Evolutionary conservation across 2,888 invertebrate genomes (phyloP).

Genomic region (Enchytraeus crypticus): DNA sequence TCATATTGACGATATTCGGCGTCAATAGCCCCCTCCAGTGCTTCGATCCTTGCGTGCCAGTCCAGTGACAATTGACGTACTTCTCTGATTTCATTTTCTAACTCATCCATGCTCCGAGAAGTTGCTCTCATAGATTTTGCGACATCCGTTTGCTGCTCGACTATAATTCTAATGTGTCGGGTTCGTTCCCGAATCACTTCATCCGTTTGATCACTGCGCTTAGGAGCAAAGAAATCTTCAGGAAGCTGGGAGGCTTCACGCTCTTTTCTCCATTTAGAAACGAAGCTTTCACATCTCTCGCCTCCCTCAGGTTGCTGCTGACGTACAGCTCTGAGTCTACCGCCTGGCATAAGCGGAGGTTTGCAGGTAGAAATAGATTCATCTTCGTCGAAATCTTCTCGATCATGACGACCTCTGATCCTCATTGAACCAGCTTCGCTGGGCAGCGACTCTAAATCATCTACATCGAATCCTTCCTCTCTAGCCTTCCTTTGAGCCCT

Average conservation of each 20-base stretch:
- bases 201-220: conserved; percentile 17
- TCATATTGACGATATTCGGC: conserved; percentile 14
- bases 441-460: no score
- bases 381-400: no score
- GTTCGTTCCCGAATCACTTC: conserved; percentile 20
- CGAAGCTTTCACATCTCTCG: no score
- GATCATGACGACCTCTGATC: no score
- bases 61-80: conserved; percentile 21
- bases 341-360: background rate
- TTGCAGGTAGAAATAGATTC: no score
- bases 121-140: conserved; percentile 17
- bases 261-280: background rate
- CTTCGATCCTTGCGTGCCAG: conserved; percentile 13
- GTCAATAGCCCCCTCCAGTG: conserved; percentile 10
- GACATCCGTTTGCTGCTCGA: conserved; percentile 18
- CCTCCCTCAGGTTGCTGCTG: no score
- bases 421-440: no score
- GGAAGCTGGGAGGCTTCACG: background rate
- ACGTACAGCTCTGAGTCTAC: background rate
- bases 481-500: no score
- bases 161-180: conserved; percentile 14
- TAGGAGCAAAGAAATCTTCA: conserved; percentile 6
- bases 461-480: no score
- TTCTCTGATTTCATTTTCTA: conserved; percentile 18
- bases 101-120: conserved; percentile 21